Evolutionary conservation across 2,797 vertebrate genomes (phyloP).

Genomic region (Coreius guichenoti): DNA sequence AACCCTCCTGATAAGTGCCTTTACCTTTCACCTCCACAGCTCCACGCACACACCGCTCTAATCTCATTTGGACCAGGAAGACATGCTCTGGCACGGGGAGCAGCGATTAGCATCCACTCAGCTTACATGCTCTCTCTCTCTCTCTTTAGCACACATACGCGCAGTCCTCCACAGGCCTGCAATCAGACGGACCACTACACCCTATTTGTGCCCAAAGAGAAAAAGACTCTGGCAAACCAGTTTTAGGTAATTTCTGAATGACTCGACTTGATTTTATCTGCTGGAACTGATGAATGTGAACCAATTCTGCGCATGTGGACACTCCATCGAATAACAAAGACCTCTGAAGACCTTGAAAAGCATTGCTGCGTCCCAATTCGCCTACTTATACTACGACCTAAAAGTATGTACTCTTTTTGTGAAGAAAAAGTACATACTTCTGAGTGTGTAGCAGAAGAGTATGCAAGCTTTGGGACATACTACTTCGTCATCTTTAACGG

Average conservation of each 20-base stretch:
- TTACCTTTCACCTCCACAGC: conserved; percentile 89
- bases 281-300: conserved; percentile 3
- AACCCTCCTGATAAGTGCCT: conserved; percentile 84
- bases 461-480: too few species aligned
- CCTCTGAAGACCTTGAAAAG: not conserved
- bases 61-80: conserved; percentile 83
- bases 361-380: too few species aligned
- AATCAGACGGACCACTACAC: conserved; percentile 35
- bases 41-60: conserved; percentile 77
- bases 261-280: conserved; percentile 28
- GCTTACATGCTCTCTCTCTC: conserved; percentile 70
- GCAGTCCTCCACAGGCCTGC: conserved; percentile 38
- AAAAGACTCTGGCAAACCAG: not conserved
- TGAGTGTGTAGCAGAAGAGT: too few species aligned
- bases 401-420: too few species aligned
- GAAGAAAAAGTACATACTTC: too few species aligned
- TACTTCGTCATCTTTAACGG: too few species aligned
- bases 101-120: conserved; percentile 81
- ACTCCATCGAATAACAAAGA: not conserved
- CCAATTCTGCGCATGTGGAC: not conserved
- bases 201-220: conserved; percentile 20
- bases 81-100: conserved; percentile 80
- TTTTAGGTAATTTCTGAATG: conserved; percentile 29
- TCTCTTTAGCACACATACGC: conserved; percentile 39
- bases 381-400: too few species aligned